A percentile compares a stretch with the other conserved stretches of the same genome.
phyloP scores from a whole-genome alignment of 2,113 vertebrate genomes.

The Nanorana parkeri region DNA sequence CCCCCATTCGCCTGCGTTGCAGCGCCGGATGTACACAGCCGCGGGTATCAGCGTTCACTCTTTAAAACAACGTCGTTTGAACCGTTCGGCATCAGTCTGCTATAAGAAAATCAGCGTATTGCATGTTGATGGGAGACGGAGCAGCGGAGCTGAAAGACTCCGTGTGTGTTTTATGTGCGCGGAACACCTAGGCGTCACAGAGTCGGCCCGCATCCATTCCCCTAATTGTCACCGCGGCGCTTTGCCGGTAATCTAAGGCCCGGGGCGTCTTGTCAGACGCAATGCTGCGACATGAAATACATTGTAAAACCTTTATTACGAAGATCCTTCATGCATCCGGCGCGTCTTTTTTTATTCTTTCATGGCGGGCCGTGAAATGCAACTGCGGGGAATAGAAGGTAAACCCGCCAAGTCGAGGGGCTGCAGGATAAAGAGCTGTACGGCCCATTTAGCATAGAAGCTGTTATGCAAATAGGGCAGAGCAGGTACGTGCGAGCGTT shows the following conservation, averaged over 20 bases:
- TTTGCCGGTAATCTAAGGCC: conserved; percentile 43
- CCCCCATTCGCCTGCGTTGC: no score
- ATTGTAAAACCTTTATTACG: conserved; percentile 51
- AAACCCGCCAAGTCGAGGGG: conserved; percentile 24
- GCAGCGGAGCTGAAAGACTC: no score
- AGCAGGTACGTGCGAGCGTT: not conserved
- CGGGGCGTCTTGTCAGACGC: conserved; percentile 43
- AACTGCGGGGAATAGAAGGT: conserved; percentile 37
- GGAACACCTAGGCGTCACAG: not conserved
- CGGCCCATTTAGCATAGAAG: conserved; percentile 41
- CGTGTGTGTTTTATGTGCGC: no score
- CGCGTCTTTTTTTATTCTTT: not conserved
- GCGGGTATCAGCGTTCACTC: no score
- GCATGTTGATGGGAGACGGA: no score
- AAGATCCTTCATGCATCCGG: conserved; percentile 20
- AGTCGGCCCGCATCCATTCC: not conserved
- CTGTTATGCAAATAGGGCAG: conserved; percentile 43
- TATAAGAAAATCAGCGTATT: no score
- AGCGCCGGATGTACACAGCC: no score
- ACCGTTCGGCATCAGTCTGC: no score
- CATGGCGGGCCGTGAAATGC: conserved; percentile 21
- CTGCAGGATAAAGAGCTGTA: conserved; percentile 27
- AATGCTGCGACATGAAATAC: conserved; percentile 52
- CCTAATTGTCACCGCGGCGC: conserved; percentile 18
- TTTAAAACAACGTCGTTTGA: no score